Evolutionary conservation across 2,888 invertebrate genomes (phyloP), one percentile per base, ranked within the genome.

Genomic region (Shargacucullia verbasci): DNA sequence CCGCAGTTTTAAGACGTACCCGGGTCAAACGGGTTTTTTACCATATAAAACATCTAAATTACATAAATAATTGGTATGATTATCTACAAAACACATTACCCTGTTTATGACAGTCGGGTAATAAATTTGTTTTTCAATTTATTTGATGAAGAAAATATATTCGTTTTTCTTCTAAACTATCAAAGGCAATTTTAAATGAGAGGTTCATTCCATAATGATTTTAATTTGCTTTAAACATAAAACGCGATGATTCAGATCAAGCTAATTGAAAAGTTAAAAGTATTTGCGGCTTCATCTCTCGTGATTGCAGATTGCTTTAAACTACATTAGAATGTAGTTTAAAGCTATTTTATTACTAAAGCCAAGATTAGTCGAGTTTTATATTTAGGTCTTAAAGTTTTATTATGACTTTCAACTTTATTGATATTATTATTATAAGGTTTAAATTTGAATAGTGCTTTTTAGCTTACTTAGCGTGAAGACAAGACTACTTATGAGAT

Each of bases 211-310:
- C 5, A 43, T 29, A 29, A 54, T 44, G 38, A 54, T 13, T 47
- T 43, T 46, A 44, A 27, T 50, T 45, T 35, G 35, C 40, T 64
- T 54, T n/a, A 58, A 63, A 64, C 43, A 54, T 41, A 63, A 65
- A 59, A 39, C 11, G 9, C 15, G 31, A 53, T 70, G n/a, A 40
- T 47, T n/a, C 31, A 44, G 49, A 44, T 57, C 46, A 25, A 13
- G 10, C 27, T 59, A 65, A 70, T 69, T 70, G 59, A 56, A 69
- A 70, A 56, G 45, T 59, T 70, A 15, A 56, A 41, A 65, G 54
- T 53, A 56, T 57, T 50, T 43, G 52, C 41, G 39, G 53, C 37
- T 40, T n/a, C 33, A 47, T 66, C 70, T 53, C 35, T 25, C 12
- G 27, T 53, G 37, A 70, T 65, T 37, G 11, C 20, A 27, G 7